Evolutionary conservation across 2,113 vertebrate species (phyloP), one percentile per base, ranked within the genome.

Genomic region (Cochlearius cochlearius): DNA sequence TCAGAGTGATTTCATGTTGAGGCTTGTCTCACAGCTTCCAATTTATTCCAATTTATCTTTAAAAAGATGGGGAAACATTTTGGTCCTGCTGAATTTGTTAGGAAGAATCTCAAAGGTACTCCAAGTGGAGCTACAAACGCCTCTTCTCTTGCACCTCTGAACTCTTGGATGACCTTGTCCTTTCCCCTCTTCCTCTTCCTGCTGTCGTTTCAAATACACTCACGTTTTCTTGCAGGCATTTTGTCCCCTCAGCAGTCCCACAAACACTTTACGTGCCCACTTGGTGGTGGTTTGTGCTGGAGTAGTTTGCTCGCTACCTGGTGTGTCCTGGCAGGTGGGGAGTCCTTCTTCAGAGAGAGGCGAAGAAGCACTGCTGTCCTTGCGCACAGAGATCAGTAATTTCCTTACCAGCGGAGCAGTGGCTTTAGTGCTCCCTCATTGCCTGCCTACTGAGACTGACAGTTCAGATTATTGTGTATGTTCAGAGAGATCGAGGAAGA

Each of bases 221-320:
- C 8, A 3, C 0, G 2, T 71, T 84, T 94, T 77, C 86, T 55
- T 67, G 50, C 56, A 1, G 9, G 29, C 21, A 15, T 75, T 91
- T 71, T 19, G 3, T 55, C 21, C 18, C 59, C 49, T 49, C 62
- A 63, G 69, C 77, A 36, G n/a, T 49, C 43, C 64, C 47, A 55
- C 12, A 41, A 71, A 12, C 0, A 2, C 52, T 68, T 78, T 6
- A 30, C 0, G 0, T 11, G 53, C 50, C n/a, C 86, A 20, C 50
- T 75, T 17, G 55, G 52, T 23, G 62, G 52, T 82, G 75, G 53
- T 81, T 92, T 68, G 30, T 73, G 27, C 56, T 8, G 5, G 26
- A 59, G 43, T 26, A 4, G 1, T 81, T 63, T 64, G 71, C 66
- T 94, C 1, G 0, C 66, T 75, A 21, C 73, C 39, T 0, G 0